phyloP scores from a whole-genome alignment of 2,797 vertebrate genomes.

The Gallinago nigripennis region DNA sequence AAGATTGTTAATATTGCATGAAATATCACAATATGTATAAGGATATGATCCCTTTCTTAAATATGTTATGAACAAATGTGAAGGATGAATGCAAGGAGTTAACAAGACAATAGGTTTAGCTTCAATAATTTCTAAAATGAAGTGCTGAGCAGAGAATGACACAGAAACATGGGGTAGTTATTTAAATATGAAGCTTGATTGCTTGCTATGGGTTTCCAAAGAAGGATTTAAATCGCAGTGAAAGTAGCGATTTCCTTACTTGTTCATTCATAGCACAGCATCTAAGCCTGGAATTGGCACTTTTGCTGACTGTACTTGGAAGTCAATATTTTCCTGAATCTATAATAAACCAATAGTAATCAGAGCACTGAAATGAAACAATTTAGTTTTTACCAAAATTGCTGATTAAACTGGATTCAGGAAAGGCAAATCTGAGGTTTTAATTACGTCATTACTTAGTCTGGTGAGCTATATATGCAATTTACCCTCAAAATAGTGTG shows the following conservation, averaged over 20 bases:
- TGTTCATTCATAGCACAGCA: neutral
- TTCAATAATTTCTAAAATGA: neutral
- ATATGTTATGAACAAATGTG: neutral
- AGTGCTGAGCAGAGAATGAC: neutral
- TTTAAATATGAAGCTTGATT: constrained; percentile 5
- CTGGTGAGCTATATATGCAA: neutral
- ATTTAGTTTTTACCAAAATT: neutral
- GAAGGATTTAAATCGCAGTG: neutral
- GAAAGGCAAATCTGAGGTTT: neutral
- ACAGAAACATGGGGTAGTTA: neutral
- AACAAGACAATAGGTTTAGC: neutral
- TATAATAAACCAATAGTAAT: constrained; percentile 22
- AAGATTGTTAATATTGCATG: neutral
- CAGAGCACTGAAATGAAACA: neutral
- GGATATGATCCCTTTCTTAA: neutral
- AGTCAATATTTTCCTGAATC: constrained; percentile 8
- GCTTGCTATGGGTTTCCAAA: constrained; percentile 8
- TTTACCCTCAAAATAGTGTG: neutral
- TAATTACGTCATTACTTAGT: neutral
- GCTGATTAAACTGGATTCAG: neutral
- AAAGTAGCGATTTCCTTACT: neutral
- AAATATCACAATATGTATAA: neutral
- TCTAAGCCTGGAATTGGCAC: neutral
- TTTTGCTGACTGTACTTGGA: constrained; percentile 17
- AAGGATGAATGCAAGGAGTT: neutral